Conservation (phyloP, 2,888 invertebrate species). For the Antitype chi region DNA sequence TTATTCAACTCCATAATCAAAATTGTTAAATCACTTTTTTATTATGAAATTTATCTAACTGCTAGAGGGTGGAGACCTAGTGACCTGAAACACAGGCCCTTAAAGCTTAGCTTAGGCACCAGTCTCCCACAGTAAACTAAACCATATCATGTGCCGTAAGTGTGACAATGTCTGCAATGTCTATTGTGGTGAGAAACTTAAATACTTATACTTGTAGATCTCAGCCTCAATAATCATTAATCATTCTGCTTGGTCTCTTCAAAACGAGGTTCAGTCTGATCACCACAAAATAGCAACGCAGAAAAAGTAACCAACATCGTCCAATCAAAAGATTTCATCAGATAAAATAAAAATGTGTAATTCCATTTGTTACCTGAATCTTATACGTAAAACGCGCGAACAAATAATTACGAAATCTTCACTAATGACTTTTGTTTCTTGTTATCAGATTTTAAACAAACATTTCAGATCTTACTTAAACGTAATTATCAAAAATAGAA, state of each 20-base stretch:
- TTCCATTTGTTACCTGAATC: background rate
- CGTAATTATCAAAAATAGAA: background rate
- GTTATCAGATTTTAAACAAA: slow-evolving; percentile 4
- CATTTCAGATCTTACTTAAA: background rate
- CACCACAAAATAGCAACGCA: background rate
- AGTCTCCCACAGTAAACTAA: too few relatives aligned
- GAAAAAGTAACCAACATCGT: background rate
- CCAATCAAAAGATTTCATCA: background rate
- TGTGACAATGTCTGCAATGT: too few relatives aligned
- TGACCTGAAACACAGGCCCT: too few relatives aligned
- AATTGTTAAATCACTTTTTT: too few relatives aligned
- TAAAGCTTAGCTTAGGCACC: too few relatives aligned
- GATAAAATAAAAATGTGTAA: background rate
- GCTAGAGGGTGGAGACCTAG: too few relatives aligned
- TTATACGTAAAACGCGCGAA: background rate
- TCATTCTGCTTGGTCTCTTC: background rate
- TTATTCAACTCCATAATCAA: too few relatives aligned
- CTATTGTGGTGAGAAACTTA: too few relatives aligned
- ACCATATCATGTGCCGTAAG: too few relatives aligned
- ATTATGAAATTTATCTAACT: too few relatives aligned
- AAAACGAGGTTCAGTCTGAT: background rate
- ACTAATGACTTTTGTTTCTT: background rate
- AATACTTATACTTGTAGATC: too few relatives aligned
- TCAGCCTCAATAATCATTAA: too few relatives aligned
- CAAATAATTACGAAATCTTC: slow-evolving; percentile 1